Evolutionary conservation across 1,140 invertebrate species (phyloP).

Genomic region (Akabosia matsudoensis): DNA sequence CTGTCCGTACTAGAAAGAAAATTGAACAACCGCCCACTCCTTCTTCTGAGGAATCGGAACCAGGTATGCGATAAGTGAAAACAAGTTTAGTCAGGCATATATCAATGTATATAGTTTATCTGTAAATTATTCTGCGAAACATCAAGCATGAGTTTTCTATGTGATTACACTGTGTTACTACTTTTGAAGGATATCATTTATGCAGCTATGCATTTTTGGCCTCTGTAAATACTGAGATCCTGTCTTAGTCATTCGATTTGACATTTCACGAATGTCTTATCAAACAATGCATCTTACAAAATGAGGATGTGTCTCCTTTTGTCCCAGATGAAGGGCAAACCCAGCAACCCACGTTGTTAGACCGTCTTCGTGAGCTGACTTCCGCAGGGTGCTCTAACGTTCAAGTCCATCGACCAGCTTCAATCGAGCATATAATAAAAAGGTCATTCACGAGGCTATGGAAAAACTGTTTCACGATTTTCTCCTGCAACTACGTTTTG

Average conservation of each 20-base stretch:
- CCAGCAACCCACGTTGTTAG: background rate
- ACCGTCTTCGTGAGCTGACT: background rate
- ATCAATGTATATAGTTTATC: background rate
- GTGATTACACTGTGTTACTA: background rate
- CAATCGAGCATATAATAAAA: conserved; percentile 25
- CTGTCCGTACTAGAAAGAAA: conserved; percentile 57
- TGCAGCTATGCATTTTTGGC: no score
- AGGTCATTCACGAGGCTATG: background rate
- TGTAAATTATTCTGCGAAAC: background rate
- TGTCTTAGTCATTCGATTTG: no score
- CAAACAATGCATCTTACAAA: no score
- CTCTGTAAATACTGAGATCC: no score
- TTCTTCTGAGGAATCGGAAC: conserved; percentile 55
- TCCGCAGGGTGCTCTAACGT: conserved; percentile 26
- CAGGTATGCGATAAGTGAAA: background rate
- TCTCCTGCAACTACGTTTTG: conserved; percentile 36
- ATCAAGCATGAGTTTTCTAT: background rate
- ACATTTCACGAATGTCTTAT: no score
- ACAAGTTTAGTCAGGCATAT: background rate
- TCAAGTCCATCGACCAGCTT: conserved; percentile 23
- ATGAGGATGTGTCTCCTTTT: no score
- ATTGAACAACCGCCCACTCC: conserved; percentile 63
- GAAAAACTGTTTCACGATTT: background rate
- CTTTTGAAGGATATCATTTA: no score
- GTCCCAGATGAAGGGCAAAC: background rate